These are phyloP conservation scores for Alosa alosa DNA, from an alignment of 2,113 vertebrate species.

Conservation along the genomic window DNA sequence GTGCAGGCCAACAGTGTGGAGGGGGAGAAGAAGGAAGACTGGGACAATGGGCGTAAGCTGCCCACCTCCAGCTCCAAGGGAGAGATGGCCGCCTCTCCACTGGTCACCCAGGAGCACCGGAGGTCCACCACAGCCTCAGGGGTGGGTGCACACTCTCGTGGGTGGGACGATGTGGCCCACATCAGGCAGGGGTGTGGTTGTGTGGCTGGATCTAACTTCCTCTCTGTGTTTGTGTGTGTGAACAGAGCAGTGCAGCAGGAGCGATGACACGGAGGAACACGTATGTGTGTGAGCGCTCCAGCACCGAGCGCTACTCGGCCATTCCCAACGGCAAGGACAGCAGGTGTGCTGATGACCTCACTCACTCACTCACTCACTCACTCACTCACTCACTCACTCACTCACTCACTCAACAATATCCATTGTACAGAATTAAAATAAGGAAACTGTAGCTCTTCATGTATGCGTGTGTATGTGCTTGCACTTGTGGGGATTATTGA, in stretches of 20 bases:
- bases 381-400: too few relatives aligned
- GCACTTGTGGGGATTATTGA: too few relatives aligned
- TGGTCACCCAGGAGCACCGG: conserved; percentile 89
- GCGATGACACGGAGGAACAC: conserved; percentile 97
- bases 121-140: conserved; percentile 83
- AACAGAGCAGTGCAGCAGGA: conserved; percentile 77
- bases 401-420: not conserved
- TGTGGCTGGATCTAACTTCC: not conserved
- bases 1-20: conserved; percentile 92
- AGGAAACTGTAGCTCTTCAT: too few relatives aligned
- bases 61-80: conserved; percentile 86
- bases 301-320: conserved; percentile 83
- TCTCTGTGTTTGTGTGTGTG: not conserved
- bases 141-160: conserved; percentile 71
- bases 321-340: conserved; percentile 96
- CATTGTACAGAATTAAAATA: too few relatives aligned
- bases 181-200: not conserved
- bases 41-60: conserved; percentile 85
- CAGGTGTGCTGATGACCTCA: conserved; percentile 74
- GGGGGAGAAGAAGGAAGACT: conserved; percentile 92
- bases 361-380: not conserved
- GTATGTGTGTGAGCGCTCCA: conserved; percentile 87
- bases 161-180: not conserved
- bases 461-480: too few relatives aligned
- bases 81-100: conserved; percentile 87